A percentile compares a stretch with the other conserved stretches of the same genome.
phyloP scores from a whole-genome alignment of 2,797 vertebrate species.

The Megalops cyprinoides region DNA sequence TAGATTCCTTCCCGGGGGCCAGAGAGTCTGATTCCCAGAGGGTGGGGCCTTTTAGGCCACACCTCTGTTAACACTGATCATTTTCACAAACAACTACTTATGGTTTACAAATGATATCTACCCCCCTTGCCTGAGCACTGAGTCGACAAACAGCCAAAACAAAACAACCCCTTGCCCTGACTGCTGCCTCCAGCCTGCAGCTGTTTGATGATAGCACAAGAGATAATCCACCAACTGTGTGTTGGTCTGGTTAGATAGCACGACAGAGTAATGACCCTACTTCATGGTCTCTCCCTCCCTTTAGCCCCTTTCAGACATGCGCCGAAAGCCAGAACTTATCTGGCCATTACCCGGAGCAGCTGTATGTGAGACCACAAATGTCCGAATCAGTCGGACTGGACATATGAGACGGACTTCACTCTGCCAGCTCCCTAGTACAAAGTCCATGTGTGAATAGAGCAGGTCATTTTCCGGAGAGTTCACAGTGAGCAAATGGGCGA shows the following conservation, averaged over 20 bases:
- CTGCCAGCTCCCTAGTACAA: too few species aligned
- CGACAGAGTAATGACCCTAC: not conserved
- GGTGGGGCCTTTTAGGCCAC: not conserved
- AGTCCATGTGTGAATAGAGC: too few species aligned
- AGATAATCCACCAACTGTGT: not conserved
- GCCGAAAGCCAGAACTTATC: too few species aligned
- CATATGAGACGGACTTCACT: too few species aligned
- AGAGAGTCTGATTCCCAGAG: not conserved
- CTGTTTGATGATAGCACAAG: not conserved
- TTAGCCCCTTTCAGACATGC: too few species aligned
- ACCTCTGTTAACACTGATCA: too few species aligned
- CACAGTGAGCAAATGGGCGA: too few species aligned
- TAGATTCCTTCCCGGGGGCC: not conserved
- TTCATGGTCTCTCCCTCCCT: not conserved
- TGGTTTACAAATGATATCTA: not conserved
- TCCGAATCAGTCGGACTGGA: too few species aligned
- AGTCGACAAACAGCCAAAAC: not conserved
- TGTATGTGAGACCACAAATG: too few species aligned
- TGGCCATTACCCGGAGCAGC: too few species aligned
- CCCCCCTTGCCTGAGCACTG: not conserved
- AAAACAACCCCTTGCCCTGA: not conserved
- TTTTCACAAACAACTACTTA: not conserved
- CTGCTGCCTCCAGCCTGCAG: not conserved
- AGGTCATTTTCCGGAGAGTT: too few species aligned
- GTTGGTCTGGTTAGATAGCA: conserved; percentile 6